Percentiles rank a stretch among this genome's conserved stretches.
phyloP scores from a whole-genome alignment of 2,797 vertebrate genomes.

The Botia kubotai region DNA sequence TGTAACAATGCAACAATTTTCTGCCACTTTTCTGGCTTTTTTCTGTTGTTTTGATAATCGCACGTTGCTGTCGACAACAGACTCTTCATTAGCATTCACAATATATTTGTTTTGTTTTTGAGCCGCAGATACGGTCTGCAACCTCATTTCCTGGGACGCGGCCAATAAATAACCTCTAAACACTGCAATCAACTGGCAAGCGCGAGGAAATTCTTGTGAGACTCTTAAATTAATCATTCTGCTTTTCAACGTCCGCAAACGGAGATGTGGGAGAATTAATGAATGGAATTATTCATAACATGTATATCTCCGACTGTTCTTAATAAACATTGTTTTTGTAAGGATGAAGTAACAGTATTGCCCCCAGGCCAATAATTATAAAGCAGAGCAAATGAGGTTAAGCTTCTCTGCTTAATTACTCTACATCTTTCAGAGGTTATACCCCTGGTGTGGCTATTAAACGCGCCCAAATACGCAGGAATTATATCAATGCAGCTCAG shows the following conservation, averaged over 20 bases:
- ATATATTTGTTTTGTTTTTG: conserved; percentile 69
- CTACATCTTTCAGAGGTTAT: conserved; percentile 70
- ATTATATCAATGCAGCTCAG: conserved; percentile 40
- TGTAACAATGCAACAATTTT: not conserved
- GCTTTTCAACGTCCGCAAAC: conserved; percentile 77
- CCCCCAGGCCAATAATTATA: conserved; percentile 81
- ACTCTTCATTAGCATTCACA: not conserved
- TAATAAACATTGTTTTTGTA: conserved; percentile 85
- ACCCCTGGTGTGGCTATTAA: conserved; percentile 65
- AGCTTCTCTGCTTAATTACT: conserved; percentile 78
- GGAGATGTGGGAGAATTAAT: conserved; percentile 82
- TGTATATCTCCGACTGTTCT: conserved; percentile 80
- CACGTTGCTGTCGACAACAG: not conserved
- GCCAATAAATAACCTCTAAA: conserved; percentile 81
- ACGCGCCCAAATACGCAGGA: conserved; percentile 53
- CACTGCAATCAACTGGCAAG: conserved; percentile 83
- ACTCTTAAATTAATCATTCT: conserved; percentile 83
- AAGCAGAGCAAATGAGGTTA: conserved; percentile 77
- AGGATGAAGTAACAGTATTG: conserved; percentile 80
- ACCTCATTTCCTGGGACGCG: conserved; percentile 69
- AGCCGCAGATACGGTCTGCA: conserved; percentile 62
- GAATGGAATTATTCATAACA: conserved; percentile 86
- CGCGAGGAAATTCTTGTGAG: conserved; percentile 82
- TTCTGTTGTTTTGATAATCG: not conserved
- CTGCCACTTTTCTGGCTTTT: no score